Evolutionary conservation across 2,113 vertebrate genomes (phyloP).

Genomic region (Arizona elegans): DNA sequence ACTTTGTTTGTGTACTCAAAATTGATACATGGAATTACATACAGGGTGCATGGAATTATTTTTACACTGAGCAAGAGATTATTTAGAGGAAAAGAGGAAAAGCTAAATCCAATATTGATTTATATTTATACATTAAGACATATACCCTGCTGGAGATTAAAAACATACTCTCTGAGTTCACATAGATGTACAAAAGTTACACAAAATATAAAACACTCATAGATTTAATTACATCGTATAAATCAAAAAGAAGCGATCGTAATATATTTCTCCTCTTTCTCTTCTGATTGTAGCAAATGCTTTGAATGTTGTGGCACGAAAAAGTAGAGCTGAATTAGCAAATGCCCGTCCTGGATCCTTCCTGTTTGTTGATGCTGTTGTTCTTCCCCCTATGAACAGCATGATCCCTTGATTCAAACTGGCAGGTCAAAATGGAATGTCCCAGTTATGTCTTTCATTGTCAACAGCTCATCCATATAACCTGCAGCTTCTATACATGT

Average conservation of each 20-base stretch:
- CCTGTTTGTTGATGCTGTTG: constrained; percentile 4
- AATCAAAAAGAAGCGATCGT: background rate
- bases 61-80: background rate
- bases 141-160: background rate
- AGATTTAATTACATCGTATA: background rate
- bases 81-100: background rate
- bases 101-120: background rate
- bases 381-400: constrained; percentile 3
- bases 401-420: constrained; percentile 55
- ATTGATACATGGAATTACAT: no score
- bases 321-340: background rate
- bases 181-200: background rate
- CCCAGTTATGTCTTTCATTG: constrained; percentile 45
- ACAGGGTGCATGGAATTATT: background rate
- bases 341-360: background rate
- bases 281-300: background rate
- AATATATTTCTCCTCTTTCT: background rate
- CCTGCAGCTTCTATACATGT: constrained; percentile 35
- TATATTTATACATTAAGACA: background rate
- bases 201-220: background rate
- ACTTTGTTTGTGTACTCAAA: background rate
- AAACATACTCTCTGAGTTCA: background rate
- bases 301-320: background rate
- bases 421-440: constrained; percentile 44
- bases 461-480: constrained; percentile 49